phyloP scores from a whole-genome alignment of 2,113 vertebrate genomes.

The Panthera uncia region DNA sequence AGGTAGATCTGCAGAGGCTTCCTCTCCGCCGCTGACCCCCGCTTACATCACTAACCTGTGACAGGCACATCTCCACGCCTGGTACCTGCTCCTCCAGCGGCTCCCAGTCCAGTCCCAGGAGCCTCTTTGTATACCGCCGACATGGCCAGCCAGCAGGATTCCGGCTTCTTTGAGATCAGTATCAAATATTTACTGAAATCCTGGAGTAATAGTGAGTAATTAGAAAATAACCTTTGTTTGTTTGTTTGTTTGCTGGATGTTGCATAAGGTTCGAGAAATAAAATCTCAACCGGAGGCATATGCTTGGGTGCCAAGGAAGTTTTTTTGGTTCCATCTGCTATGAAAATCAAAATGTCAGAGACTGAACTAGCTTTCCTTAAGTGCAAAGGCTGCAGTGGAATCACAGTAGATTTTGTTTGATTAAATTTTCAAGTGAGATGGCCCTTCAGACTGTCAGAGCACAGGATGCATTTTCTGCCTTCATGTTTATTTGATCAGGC shows the following conservation, averaged over 20 bases:
- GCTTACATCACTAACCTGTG: slow-evolving; percentile 91
- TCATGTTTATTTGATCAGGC: slow-evolving; percentile 77
- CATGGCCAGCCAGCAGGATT: slow-evolving; percentile 99
- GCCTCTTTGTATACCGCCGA: slow-evolving; percentile 88
- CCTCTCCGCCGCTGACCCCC: slow-evolving; percentile 86
- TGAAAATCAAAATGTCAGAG: slow-evolving; percentile 80
- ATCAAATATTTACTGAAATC: slow-evolving; percentile 99
- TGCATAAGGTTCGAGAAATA: slow-evolving; percentile 71
- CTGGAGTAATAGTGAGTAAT: slow-evolving; percentile 98
- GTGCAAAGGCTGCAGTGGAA: slow-evolving; percentile 87
- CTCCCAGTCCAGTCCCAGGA: slow-evolving; percentile 74
- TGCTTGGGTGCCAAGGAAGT: slow-evolving; percentile 71
- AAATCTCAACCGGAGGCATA: slow-evolving; percentile 50
- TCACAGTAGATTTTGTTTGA: slow-evolving; percentile 86
- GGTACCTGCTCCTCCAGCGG: slow-evolving; percentile 88
- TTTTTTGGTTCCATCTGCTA: slow-evolving; percentile 69
- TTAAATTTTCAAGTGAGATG: slow-evolving; percentile 81
- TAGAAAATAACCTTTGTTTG: slow-evolving; percentile 78
- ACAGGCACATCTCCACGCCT: slow-evolving; percentile 86
- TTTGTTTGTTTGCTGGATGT: slow-evolving; percentile 76
- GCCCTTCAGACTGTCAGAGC: slow-evolving; percentile 69
- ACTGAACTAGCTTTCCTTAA: slow-evolving; percentile 84
- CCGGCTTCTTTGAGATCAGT: slow-evolving; percentile 99
- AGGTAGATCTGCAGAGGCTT: slow-evolving; percentile 85
- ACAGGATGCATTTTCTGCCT: slow-evolving; percentile 77